Conservation (phyloP, 2,113 vertebrate species). For the Sander lucioperca region DNA sequence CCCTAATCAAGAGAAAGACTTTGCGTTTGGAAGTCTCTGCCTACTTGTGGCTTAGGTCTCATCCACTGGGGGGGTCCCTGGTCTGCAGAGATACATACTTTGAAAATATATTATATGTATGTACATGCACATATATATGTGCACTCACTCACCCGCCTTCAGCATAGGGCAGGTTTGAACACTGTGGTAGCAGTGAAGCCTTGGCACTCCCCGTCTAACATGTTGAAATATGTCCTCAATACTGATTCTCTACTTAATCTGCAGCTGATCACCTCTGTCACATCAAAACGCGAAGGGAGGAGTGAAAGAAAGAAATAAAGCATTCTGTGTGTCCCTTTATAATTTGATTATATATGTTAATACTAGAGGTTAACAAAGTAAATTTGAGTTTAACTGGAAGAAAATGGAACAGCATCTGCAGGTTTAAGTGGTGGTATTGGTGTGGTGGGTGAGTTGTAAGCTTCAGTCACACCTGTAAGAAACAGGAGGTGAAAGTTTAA, state of each 20-base stretch:
- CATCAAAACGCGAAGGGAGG: slow-evolving; percentile 52
- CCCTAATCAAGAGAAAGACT: background rate
- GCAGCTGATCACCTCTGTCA: slow-evolving; percentile 68
- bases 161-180: slow-evolving; percentile 80
- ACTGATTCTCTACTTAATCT: slow-evolving; percentile 68
- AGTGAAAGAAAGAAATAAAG: slow-evolving; percentile 10
- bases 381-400: slow-evolving; percentile 13
- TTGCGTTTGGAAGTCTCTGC: background rate
- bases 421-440: slow-evolving; percentile 1
- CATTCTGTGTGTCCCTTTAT: slow-evolving; percentile 7
- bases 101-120: slow-evolving; percentile 20
- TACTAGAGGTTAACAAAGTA: slow-evolving; percentile 3
- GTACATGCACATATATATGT: slow-evolving; percentile 37
- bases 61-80: slow-evolving; percentile 7
- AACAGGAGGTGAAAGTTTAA: slow-evolving; percentile 65
- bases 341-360: background rate
- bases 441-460: slow-evolving; percentile 13
- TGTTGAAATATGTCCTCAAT: slow-evolving; percentile 81
- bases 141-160: slow-evolving; percentile 39
- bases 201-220: slow-evolving; percentile 75
- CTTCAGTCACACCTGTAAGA: slow-evolving; percentile 59
- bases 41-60: background rate
- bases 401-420: background rate
- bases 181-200: slow-evolving; percentile 58
- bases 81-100: slow-evolving; percentile 15